Conservation (phyloP, 2,113 vertebrate genomes). For the Gymnorhina tibicen region DNA sequence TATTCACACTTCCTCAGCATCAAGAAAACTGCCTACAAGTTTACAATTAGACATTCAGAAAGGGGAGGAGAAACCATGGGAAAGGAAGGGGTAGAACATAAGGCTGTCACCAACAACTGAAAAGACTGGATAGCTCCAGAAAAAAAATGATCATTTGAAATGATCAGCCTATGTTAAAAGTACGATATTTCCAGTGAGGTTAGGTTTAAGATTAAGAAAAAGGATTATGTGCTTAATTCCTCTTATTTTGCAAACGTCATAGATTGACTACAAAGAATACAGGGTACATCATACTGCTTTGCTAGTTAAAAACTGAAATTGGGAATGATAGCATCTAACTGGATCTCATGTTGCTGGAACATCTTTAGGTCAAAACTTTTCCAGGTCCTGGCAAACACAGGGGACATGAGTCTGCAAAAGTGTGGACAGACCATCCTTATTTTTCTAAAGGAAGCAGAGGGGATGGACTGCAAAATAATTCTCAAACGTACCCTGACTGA, state of each 20-base stretch:
- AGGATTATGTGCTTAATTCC: neutral
- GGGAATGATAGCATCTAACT: neutral
- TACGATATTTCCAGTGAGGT: neutral
- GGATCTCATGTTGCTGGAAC: neutral
- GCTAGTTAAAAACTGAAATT: neutral
- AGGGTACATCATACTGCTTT: neutral
- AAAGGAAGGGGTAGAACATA: neutral
- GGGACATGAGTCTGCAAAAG: accelerated
- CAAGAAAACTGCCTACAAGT: neutral
- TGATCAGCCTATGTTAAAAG: neutral
- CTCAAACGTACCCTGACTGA: neutral
- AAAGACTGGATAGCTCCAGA: neutral
- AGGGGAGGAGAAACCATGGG: neutral
- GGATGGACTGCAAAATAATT: neutral
- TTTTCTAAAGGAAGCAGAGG: neutral
- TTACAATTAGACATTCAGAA: neutral
- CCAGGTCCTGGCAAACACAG: neutral
- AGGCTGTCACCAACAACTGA: neutral
- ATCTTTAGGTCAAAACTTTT: neutral
- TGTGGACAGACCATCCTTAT: neutral
- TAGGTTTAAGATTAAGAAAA: neutral
- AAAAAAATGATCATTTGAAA: neutral
- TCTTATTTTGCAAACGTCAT: neutral
- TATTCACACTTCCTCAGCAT: neutral
- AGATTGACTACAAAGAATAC: neutral